These are phyloP conservation scores for Lepidonotus clava DNA, from an alignment of 2,888 invertebrate genomes.

Conservation along the genomic window DNA sequence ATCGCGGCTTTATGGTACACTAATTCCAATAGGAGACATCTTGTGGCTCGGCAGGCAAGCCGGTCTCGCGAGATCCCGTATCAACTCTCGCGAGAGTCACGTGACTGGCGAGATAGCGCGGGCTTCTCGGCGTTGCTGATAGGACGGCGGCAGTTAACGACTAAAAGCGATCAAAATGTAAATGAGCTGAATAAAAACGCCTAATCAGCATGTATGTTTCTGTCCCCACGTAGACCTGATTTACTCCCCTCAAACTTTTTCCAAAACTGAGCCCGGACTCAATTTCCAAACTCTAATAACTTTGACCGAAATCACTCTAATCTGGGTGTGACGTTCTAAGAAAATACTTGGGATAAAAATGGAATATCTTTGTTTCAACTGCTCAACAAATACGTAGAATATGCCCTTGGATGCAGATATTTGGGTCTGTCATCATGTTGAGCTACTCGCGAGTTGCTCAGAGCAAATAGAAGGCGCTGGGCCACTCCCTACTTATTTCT, in stretches of 20 bases:
- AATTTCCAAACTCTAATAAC: no score
- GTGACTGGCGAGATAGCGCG: constrained; percentile 35
- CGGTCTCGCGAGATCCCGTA: constrained; percentile 46
- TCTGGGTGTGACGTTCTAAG: no score
- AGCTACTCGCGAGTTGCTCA: background rate
- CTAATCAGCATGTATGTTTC: constrained; percentile 40
- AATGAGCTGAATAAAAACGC: constrained; percentile 32
- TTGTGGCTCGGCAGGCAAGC: constrained; percentile 25
- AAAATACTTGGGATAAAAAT: no score
- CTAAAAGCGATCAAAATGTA: constrained; percentile 49
- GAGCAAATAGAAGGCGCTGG: no score
- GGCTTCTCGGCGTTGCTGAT: constrained; percentile 33
- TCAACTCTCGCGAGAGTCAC: constrained; percentile 47
- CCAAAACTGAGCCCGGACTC: no score
- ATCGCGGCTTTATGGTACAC: constrained; percentile 45
- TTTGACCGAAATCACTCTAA: no score
- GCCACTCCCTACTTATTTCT: background rate
- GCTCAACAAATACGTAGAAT: constrained; percentile 1
- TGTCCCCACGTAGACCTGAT: constrained; percentile 29
- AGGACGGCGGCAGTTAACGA: constrained; percentile 10
- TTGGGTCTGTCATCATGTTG: no score
- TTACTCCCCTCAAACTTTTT: background rate
- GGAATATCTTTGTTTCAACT: no score
- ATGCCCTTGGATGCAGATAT: no score
- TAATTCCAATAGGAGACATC: constrained; percentile 40